Base-by-base conservation (phyloP, 1,140 invertebrate genomes). In the Lepidostoma basale region DNA sequence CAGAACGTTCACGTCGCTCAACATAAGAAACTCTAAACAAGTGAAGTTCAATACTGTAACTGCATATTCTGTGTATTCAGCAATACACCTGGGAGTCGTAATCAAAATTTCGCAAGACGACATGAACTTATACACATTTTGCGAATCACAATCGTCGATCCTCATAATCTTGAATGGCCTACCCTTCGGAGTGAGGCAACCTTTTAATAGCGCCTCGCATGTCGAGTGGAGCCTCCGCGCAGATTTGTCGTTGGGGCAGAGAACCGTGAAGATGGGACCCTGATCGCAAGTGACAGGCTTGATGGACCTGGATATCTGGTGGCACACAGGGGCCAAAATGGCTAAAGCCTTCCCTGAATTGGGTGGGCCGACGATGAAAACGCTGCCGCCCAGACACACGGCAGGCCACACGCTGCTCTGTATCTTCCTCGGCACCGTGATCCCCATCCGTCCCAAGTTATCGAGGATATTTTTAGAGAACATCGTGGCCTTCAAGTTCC, bases 321-420 rank as follows among this genome's bases (percentile, higher is more conserved):
- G 14, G n/a, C 30, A 67, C 0, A 67, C 12, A 0, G 64, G 64
- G 3, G 54, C 52, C 52, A 67, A 45, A 14, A 67, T 33, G 8
- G 36, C 36, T 2, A 59, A 14, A 4, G 20, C 49, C 25, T 47
- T 67, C 3, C 64, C 64, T 2, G 47, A 56, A 3, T 33, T 12
- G 0, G 52, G 5, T 3, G 64, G 52, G 6, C 52, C 64, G 9
- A 67, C 40, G 4, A 45, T 28, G 16, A 58, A 25, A 6, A 20
- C 22, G 40, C 40, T 49, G 22, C 22, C 16, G 4, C 52, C 10
- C n/a, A 14, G 26, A 22, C 18, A 33, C 3, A 59, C 36, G 3
- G 39, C 10, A 1, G 64, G 64, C 64, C 64, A 67, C 4, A 58
- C 39, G n/a, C 14, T n/a, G 16, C 30, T 59, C 28, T 67, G 64